These are phyloP conservation scores for Drosophila atroscutellata DNA, from an alignment of 2,888 invertebrate genomes.

Conservation along the genomic window DNA sequence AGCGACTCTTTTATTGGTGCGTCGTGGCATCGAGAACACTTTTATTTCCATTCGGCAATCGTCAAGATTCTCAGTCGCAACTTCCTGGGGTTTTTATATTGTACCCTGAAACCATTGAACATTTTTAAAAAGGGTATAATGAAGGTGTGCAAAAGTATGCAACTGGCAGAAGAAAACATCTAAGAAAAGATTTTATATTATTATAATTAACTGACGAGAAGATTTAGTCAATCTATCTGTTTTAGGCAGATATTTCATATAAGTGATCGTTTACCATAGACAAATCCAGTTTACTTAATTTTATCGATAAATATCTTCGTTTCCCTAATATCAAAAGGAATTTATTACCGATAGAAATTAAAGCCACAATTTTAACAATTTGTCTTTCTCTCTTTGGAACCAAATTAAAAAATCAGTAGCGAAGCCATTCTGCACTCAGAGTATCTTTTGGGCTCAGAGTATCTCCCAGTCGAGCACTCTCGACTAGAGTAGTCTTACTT, in stretches of 20 bases:
- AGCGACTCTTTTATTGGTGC: conserved; percentile 74
- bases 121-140: not conserved
- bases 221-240: no score
- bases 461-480: not conserved
- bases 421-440: no score
- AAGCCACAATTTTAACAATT: no score
- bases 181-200: not conserved
- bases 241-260: not conserved
- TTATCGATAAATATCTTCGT: not conserved
- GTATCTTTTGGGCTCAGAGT: not conserved
- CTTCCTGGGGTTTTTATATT: conserved; percentile 28
- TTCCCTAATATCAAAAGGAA: not conserved
- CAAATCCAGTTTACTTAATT: not conserved
- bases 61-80: conserved; percentile 3
- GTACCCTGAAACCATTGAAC: not conserved
- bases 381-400: no score
- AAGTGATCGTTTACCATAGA: not conserved
- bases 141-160: not conserved
- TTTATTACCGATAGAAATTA: no score
- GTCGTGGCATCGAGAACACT: conserved; percentile 27
- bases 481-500: conserved; percentile 10
- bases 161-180: not conserved
- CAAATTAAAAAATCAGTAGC: no score
- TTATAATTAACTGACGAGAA: not conserved
- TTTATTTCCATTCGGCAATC: conserved; percentile 16